Percentiles rank a stretch among this genome's conserved stretches.
Evolutionary conservation across 2,113 vertebrate genomes (phyloP).

Genomic region (Macaca fascicularis): T2T-MFA8v1.1 NC_088376.1:132155501-132156000

Average conservation of each 20-base stretch:
- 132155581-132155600: background rate
- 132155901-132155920: background rate
- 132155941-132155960: background rate
- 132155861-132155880: too few relatives aligned
- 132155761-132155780: background rate
- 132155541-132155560: background rate
- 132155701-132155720: background rate
- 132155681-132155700: background rate
- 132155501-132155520: background rate
- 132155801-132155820: background rate
- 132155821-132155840: background rate
- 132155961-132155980: background rate
- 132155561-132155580: background rate
- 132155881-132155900: background rate
- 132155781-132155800: background rate
- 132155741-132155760: background rate
- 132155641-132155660: background rate
- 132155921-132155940: background rate
- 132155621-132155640: background rate
- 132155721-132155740: background rate
- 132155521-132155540: background rate
- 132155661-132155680: constrained; percentile 1
- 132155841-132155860: background rate
- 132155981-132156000: background rate
- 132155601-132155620: background rate